These are phyloP conservation scores for Cyprinodon variegatus DNA, from an alignment of 2,113 vertebrate species.

Conservation along the genomic window DNA sequence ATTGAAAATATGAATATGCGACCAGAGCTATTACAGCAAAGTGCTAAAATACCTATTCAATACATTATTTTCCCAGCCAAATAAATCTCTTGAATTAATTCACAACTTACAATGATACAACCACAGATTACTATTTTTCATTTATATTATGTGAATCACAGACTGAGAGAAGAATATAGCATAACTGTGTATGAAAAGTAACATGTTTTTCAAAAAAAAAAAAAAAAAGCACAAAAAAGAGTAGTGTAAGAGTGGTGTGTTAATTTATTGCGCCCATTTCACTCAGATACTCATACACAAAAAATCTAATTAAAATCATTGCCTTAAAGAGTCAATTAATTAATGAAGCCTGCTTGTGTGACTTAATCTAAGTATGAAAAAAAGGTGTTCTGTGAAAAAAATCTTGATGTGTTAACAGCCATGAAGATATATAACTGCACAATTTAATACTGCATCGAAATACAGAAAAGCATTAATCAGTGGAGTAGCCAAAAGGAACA, in stretches of 20 bases:
- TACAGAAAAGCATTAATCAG: too few species aligned
- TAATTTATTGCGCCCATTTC: neutral
- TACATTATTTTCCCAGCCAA: neutral
- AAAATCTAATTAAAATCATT: neutral
- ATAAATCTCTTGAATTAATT: neutral
- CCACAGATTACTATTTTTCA: neutral
- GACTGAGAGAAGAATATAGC: neutral
- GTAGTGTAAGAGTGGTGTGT: neutral
- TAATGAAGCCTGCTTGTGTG: neutral
- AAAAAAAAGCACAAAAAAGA: neutral
- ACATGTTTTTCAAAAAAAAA: neutral
- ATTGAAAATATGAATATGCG: too few species aligned
- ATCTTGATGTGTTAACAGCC: too few species aligned
- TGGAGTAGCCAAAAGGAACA: too few species aligned
- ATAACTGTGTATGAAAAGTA: neutral
- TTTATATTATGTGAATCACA: neutral
- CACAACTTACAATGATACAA: neutral
- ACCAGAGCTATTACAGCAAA: too few species aligned
- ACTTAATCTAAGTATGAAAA: neutral
- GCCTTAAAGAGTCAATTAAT: neutral
- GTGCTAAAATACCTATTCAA: too few species aligned
- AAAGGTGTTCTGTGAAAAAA: neutral
- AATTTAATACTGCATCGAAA: too few species aligned
- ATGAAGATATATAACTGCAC: too few species aligned
- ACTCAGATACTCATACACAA: neutral